Conservation (phyloP, 2,888 invertebrate genomes). For the Melanotus villosus region DNA sequence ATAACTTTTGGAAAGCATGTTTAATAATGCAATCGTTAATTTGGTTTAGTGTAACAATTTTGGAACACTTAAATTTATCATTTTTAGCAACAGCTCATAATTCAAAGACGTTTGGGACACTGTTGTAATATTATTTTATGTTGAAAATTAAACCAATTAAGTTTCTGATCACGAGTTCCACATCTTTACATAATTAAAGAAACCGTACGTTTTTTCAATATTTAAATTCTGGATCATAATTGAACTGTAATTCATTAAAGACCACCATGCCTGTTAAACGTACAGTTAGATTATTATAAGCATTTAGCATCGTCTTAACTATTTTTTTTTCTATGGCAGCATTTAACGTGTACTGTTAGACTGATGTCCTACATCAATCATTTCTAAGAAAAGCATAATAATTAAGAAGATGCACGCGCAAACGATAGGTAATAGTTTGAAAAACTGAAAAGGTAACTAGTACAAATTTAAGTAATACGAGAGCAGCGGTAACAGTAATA, state of each 20-base stretch:
- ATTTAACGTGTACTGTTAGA: neutral
- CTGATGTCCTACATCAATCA: neutral
- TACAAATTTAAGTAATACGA: constrained; percentile 28
- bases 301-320: neutral
- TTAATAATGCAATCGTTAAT: too few species aligned
- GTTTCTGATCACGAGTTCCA: too few species aligned
- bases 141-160: too few species aligned
- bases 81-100: too few species aligned
- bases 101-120: too few species aligned
- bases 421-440: neutral
- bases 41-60: too few species aligned
- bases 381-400: too few species aligned
- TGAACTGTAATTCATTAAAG: constrained; percentile 26
- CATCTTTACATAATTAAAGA: constrained; percentile 22
- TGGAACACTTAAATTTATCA: too few species aligned
- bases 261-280: constrained; percentile 23
- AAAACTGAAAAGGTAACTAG: constrained; percentile 17
- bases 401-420: too few species aligned
- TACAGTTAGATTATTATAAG: constrained; percentile 22
- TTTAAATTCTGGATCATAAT: constrained; percentile 13
- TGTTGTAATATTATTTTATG: too few species aligned
- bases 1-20: too few species aligned
- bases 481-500: constrained; percentile 8
- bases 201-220: constrained; percentile 22
- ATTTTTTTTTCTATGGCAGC: constrained; percentile 10